These are phyloP conservation scores for Timandra comae DNA, from an alignment of 2,888 invertebrate species.

Conservation along the genomic window DNA sequence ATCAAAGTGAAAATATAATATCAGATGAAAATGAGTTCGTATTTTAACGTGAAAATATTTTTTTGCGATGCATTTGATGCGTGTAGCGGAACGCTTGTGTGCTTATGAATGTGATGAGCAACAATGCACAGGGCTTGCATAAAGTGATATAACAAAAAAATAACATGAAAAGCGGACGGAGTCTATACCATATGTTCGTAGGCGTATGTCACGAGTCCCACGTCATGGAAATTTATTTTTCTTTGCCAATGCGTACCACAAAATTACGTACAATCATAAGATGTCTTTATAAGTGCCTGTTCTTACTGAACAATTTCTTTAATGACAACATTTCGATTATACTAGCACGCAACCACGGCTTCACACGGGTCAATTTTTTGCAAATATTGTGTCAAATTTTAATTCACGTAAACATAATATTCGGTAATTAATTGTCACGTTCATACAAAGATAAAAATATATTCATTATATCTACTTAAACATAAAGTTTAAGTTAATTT, in stretches of 20 bases:
- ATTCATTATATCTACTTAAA: too few relatives aligned
- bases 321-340: too few relatives aligned
- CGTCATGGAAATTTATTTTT: slow-evolving; percentile 4
- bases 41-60: slow-evolving; percentile 20
- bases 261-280: slow-evolving; percentile 4
- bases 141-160: slow-evolving; percentile 36
- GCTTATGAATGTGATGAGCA: slow-evolving; percentile 34
- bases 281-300: slow-evolving; percentile 5
- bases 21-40: slow-evolving; percentile 8
- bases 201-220: slow-evolving; percentile 12
- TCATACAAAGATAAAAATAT: too few relatives aligned
- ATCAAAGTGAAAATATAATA: slow-evolving; percentile 7
- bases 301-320: too few relatives aligned
- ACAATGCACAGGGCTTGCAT: slow-evolving; percentile 32
- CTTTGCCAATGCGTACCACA: slow-evolving; percentile 2
- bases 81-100: slow-evolving; percentile 26
- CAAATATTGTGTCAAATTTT: too few relatives aligned
- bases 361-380: too few relatives aligned
- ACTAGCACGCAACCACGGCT: too few relatives aligned
- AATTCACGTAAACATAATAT: too few relatives aligned
- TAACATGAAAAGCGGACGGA: slow-evolving; percentile 26
- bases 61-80: slow-evolving; percentile 27
- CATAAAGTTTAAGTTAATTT: too few relatives aligned
- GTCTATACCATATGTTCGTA: slow-evolving; percentile 21
- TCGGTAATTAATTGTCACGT: too few relatives aligned